Conservation (phyloP, 2,113 vertebrate species). For the Salvelinus namaycush region DNA sequence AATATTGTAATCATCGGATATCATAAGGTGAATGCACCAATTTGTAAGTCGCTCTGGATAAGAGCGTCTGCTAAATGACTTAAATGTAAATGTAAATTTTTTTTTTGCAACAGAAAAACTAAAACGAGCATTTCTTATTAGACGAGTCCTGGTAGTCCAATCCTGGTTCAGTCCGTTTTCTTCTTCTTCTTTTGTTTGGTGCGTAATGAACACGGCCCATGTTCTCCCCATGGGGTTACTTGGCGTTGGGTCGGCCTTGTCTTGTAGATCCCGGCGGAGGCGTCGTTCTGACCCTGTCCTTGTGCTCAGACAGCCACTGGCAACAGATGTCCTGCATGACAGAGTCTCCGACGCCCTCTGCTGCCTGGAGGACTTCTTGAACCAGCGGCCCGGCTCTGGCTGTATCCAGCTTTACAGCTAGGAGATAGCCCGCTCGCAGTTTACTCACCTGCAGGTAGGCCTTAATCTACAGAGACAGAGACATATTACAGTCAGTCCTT, state of each 20-base stretch:
- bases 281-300: constrained; percentile 62
- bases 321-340: constrained; percentile 90
- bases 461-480: constrained; percentile 78
- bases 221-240: constrained; percentile 38
- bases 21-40: too few species aligned
- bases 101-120: too few species aligned
- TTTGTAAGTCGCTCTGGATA: too few species aligned
- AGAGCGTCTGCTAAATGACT: too few species aligned
- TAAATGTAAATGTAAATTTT: too few species aligned
- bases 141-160: too few species aligned
- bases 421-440: constrained; percentile 89
- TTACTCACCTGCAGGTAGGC: constrained; percentile 89
- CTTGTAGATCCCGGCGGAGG: constrained; percentile 10
- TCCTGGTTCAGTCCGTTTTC: too few species aligned
- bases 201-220: too few species aligned
- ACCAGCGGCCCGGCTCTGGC: constrained; percentile 81
- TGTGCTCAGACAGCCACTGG: constrained; percentile 90
- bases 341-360: constrained; percentile 78
- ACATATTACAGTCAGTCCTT: too few species aligned
- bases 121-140: too few species aligned
- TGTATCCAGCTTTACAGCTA: constrained; percentile 88
- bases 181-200: too few species aligned
- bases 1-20: too few species aligned
- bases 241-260: constrained; percentile 56
- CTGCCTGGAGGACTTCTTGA: constrained; percentile 82